Evolutionary conservation across 2,113 vertebrate genomes (phyloP).

Genomic region (Meles meles): DNA sequence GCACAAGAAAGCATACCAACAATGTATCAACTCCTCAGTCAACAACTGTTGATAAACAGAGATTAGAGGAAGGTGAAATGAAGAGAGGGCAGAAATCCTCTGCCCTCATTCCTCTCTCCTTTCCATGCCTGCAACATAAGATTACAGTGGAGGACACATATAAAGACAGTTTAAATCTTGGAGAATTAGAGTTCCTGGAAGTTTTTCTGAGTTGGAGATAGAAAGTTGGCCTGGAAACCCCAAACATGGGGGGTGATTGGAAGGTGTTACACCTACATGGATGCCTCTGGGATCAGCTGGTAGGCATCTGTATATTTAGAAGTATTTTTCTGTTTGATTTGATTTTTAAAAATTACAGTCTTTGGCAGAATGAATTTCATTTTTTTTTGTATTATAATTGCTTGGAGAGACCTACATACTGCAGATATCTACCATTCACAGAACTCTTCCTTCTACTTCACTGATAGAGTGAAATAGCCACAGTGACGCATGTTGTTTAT

Average conservation of each 20-base stretch:
- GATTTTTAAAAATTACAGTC: background rate
- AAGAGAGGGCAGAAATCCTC: background rate
- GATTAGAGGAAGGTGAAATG: background rate
- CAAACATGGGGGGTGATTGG: background rate
- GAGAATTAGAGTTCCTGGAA: background rate
- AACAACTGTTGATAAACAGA: background rate
- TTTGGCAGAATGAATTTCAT: background rate
- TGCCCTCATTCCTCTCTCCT: background rate
- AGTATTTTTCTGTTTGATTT: background rate
- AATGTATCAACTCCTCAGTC: background rate
- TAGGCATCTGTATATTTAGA: background rate
- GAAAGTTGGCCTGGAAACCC: background rate
- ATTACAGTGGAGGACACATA: background rate
- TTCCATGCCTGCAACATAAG: background rate
- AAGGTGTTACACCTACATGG: background rate
- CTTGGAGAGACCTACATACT: background rate
- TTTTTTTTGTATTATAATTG: background rate
- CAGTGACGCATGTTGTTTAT: slow-evolving; percentile 55
- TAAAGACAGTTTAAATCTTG: background rate
- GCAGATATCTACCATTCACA: background rate
- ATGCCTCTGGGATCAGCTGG: background rate
- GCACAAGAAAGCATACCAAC: background rate
- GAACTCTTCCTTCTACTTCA: slow-evolving; percentile 3
- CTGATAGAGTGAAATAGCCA: slow-evolving; percentile 29
- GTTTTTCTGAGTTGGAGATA: background rate